Evolutionary conservation across 2,113 vertebrate species (phyloP).

Genomic region (Neoarius graeffei): DNA sequence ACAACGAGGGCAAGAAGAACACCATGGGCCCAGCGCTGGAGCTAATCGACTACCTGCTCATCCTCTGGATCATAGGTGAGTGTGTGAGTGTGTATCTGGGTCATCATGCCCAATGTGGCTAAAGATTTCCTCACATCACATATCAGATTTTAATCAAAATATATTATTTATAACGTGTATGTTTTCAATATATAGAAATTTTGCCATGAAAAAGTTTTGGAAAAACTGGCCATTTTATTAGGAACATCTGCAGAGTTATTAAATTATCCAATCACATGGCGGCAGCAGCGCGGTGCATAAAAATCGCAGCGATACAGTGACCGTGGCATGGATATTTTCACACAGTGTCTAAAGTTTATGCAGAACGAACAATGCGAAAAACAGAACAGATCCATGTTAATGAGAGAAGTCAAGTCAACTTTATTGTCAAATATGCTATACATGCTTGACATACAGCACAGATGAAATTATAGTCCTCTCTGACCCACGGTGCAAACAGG

Average conservation of each 20-base stretch:
- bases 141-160: neutral
- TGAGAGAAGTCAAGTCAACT: no score
- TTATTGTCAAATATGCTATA: no score
- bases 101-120: neutral
- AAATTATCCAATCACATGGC: neutral
- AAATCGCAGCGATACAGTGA: neutral
- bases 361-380: no score
- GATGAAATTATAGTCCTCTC: no score
- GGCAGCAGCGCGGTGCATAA: neutral
- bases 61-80: conserved; percentile 96
- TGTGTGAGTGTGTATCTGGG: conserved; percentile 66
- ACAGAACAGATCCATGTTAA: no score
- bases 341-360: no score
- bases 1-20: conserved; percentile 94
- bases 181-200: neutral
- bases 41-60: conserved; percentile 94
- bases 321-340: neutral
- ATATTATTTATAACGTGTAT: neutral
- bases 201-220: neutral
- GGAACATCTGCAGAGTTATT: neutral
- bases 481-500: no score
- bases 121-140: no score
- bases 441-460: no score
- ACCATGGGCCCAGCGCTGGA: conserved; percentile 92
- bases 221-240: neutral